Conservation (phyloP, 2,888 invertebrate species). For the Leptopterna dolabrata region DNA sequence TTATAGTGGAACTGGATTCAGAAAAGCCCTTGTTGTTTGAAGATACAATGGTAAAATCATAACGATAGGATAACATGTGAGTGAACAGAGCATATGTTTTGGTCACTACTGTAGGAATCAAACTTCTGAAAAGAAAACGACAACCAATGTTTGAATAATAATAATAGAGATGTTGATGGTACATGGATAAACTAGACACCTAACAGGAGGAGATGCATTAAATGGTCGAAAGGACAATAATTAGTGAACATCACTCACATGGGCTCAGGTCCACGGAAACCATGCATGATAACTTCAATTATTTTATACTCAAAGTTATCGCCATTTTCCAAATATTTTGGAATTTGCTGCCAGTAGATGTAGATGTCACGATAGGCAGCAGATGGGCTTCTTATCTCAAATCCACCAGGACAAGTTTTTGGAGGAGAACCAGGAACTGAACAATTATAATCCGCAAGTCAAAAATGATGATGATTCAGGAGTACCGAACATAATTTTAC, state of each 20-base stretch:
- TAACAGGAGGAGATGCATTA: neutral
- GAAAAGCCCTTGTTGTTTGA: constrained; percentile 74
- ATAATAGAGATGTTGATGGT: neutral
- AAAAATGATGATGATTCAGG: neutral
- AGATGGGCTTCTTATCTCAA: constrained; percentile 70
- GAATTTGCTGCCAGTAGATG: constrained; percentile 84
- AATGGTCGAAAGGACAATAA: neutral
- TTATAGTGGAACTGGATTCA: constrained; percentile 71
- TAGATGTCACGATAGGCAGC: constrained; percentile 72
- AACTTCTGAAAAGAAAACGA: constrained; percentile 58
- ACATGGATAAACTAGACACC: too few species aligned
- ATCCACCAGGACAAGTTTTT: constrained; percentile 78
- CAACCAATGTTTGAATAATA: neutral
- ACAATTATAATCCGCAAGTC: constrained; percentile 51
- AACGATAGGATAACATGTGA: constrained; percentile 68
- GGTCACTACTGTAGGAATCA: constrained; percentile 71
- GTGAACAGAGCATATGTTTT: constrained; percentile 74
- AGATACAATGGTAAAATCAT: constrained; percentile 73
- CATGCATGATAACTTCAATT: constrained; percentile 37
- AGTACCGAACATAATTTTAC: too few species aligned
- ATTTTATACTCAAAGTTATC: constrained; percentile 76
- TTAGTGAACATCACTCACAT: neutral
- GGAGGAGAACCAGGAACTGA: constrained; percentile 70
- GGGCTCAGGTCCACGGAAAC: neutral
- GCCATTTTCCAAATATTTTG: constrained; percentile 78